Evolutionary conservation across 2,113 vertebrate species (phyloP), one percentile per base, ranked within the genome.

Genomic region (Ameiurus melas): DNA sequence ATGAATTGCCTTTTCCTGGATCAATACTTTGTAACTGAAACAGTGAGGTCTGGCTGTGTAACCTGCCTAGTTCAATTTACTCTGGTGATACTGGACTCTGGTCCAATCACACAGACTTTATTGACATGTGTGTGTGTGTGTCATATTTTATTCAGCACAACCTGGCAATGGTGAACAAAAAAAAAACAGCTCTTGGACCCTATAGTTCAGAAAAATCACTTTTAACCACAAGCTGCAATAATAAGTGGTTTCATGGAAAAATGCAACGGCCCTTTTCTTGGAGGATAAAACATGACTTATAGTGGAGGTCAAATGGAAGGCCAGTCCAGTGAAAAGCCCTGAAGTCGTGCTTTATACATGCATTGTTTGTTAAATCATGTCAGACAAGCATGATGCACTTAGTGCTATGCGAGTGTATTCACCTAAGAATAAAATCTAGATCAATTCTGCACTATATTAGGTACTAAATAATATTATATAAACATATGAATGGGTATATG

Each of bases 341-440:
- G 78, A 73, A 68, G 86, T 88, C 84, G 85, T 92, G 82, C 71
- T 92, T 91, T 91, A 89, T 89, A 88, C 90, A 90, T 91, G 86
- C 58, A 68, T 88, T 62, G 90, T 77, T 90, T 93, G 43, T 91
- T 60, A 90, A 85, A 90, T 86, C 25, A 62, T 85, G 39, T 92
- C 85, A 85, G 84, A 92, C 87, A 88, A 90, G 70, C 33, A 30
- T 51, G 20, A 78, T 51, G 68, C 64, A 66, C 64, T n/a, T 66
- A 64, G 58, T 30, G 27, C 27, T 10, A 73, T 39, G 33, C 2
- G 2, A 4, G 70, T 51, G 8, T 25, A 10, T 73, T 7, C 36
- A 43, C 8, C 19, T 22, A 27, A n/a, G 14, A 73, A 51, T 51
- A 78, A 27, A n/a, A 27, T 51, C 3, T 27, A 27, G 22, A 14